Base-by-base conservation (phyloP, 2,113 vertebrate genomes). In the Numida meleagris region DNA sequence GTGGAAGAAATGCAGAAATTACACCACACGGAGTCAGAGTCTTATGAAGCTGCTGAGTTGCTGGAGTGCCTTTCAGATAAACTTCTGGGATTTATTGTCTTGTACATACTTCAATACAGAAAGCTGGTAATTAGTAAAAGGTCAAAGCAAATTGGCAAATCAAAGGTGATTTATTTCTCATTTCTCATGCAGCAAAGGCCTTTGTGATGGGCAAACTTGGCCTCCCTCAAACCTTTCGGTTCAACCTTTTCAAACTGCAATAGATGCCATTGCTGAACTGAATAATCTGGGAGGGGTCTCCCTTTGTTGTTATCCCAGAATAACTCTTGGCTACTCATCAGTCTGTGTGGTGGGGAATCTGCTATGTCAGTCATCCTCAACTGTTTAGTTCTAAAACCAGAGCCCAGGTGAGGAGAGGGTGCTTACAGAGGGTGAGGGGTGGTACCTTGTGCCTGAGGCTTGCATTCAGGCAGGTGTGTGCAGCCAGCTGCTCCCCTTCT, bases 361-460 rank as follows among this genome's bases (percentile, higher is more conserved):
- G 67, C 1, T 42, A 12, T 21, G 45, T 68, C 65, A 70, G n/a
- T 0, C 0, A 38, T 75, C 25, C 72, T 46, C 40, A 15, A 76
- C 62, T 76, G n/a, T 19, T 83, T 31, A 16, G 27, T 3, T 72
- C 43, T 61, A 14, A 78, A 50, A 86, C 13, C 48, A 33, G 53
- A 71, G 72, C 17, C 12, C 0, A 6, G 16, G 25, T 21, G 51
- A 74, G 46, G 65, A 40, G 86, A 4, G 24, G 78, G 36, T 24
- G 36, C 34, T 42, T 13, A 12, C 11, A 23, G 6, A 53, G 6
- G 27, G 27, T n/a, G 21, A 3, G 0, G 7, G 2, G 2, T 10
- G n/a, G 36, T 18, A 45, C 67, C 43, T 50, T 4, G 1, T 0
- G 4, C 23, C 23, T 0, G 6, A 9, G 29, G 29, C 5, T 45